Conservation (phyloP, 1,140 invertebrate species). For the Argopecten irradians region DNA sequence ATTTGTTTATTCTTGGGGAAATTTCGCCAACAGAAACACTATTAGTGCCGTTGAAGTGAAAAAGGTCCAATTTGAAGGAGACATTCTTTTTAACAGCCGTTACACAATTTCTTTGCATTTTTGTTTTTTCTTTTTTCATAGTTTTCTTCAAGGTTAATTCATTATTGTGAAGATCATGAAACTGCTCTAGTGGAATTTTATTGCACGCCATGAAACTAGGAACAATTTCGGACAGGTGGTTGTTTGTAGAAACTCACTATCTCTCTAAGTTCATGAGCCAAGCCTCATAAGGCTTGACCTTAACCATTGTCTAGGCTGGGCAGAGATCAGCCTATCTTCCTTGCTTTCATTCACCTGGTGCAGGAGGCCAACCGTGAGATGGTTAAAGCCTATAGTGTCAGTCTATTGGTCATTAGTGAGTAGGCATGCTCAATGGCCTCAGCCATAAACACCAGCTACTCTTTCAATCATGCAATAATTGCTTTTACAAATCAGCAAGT, state of each 20-base stretch:
- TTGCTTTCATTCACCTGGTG: neutral
- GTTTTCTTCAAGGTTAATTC: too few relatives aligned
- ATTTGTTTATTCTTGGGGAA: neutral
- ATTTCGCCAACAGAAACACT: neutral
- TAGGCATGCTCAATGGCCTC: neutral
- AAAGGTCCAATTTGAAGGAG: too few relatives aligned
- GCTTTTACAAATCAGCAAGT: too few relatives aligned
- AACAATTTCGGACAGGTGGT: neutral
- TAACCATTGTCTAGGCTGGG: neutral
- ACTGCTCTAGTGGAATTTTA: neutral
- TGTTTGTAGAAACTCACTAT: constrained; percentile 17
- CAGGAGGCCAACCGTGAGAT: neutral
- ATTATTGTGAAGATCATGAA: neutral
- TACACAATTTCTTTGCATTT: too few relatives aligned
- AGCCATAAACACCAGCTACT: constrained; percentile 10
- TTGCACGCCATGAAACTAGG: neutral
- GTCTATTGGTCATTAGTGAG: neutral
- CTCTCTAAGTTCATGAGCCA: neutral
- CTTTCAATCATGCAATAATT: constrained; percentile 15
- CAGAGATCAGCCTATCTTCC: neutral
- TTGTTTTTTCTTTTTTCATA: too few relatives aligned
- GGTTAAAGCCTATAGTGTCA: neutral
- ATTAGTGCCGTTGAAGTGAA: too few relatives aligned
- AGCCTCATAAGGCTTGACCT: neutral
- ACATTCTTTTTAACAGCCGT: too few relatives aligned